These are phyloP conservation scores for Anagyrus pseudococci DNA, from an alignment of 2,888 invertebrate species.

Conservation along the genomic window DNA sequence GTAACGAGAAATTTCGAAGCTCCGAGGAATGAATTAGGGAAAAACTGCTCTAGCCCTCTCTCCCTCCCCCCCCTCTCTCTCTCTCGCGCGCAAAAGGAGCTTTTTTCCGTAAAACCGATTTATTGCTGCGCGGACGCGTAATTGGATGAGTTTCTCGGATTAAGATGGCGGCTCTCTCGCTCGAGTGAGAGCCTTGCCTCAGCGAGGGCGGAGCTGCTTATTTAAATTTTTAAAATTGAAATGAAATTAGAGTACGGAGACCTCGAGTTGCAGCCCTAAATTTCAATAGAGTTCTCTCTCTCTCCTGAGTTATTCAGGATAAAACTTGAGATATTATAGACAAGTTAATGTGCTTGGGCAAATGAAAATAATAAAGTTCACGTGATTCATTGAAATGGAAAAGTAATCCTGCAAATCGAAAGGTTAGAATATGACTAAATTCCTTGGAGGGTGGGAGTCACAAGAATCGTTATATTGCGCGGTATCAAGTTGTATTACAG, in stretches of 20 bases:
- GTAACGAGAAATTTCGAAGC: neutral
- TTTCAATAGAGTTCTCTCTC: neutral
- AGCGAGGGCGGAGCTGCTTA: neutral
- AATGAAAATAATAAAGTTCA: too few relatives aligned
- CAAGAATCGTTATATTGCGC: too few relatives aligned
- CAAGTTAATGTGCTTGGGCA: neutral
- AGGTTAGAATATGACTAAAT: too few relatives aligned
- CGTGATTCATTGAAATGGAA: too few relatives aligned
- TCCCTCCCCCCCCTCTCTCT: too few relatives aligned
- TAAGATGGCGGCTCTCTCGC: neutral
- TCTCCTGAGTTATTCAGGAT: neutral
- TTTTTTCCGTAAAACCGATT: neutral
- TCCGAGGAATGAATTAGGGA: neutral
- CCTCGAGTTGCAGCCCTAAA: neutral
- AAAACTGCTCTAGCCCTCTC: neutral
- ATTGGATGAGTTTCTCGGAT: neutral
- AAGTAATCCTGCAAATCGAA: too few relatives aligned
- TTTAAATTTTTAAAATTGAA: conserved; percentile 1
- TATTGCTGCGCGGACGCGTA: neutral
- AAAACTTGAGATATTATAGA: neutral
- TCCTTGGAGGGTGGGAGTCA: too few relatives aligned
- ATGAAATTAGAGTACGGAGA: neutral
- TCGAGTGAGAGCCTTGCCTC: too few relatives aligned
- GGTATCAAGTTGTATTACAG: too few relatives aligned
- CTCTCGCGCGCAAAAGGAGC: neutral